Evolutionary conservation across 2,797 vertebrate species (phyloP).

Genomic region (Anisognathus igniventris): DNA sequence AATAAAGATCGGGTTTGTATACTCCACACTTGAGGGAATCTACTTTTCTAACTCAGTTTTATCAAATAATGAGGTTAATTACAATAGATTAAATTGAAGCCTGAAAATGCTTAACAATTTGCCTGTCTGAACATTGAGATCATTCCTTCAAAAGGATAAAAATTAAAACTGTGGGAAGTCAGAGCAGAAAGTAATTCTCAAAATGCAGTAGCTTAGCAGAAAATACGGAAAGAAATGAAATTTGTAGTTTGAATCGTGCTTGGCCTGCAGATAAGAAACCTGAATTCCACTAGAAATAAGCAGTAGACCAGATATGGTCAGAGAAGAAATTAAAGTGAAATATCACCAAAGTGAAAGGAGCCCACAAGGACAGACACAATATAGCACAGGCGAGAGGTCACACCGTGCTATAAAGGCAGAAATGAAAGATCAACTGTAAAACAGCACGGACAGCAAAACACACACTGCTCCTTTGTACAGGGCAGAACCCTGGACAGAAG

Average conservation of each 20-base stretch:
- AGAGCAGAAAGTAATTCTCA: neutral
- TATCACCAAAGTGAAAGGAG: neutral
- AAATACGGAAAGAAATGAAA: neutral
- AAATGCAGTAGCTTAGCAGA: neutral
- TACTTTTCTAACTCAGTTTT: neutral
- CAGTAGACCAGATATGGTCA: neutral
- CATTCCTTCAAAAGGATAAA: neutral
- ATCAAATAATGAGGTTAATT: neutral
- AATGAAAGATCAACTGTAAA: neutral
- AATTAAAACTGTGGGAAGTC: neutral
- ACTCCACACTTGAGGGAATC: neutral
- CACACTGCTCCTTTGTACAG: neutral
- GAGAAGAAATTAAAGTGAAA: slow-evolving; percentile 19
- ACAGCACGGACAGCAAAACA: neutral
- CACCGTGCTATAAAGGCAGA: neutral
- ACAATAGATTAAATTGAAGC: neutral
- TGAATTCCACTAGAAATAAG: slow-evolving; percentile 2
- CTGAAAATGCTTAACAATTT: neutral
- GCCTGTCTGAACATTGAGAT: neutral
- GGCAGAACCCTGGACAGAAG: neutral
- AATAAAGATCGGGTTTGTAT: neutral
- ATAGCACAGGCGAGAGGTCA: neutral
- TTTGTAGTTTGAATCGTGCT: neutral
- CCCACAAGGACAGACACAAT: neutral
- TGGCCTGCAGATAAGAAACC: neutral